These are phyloP conservation scores for Aspidapion aeneum DNA, from an alignment of 2,888 invertebrate genomes.

Conservation along the genomic window DNA sequence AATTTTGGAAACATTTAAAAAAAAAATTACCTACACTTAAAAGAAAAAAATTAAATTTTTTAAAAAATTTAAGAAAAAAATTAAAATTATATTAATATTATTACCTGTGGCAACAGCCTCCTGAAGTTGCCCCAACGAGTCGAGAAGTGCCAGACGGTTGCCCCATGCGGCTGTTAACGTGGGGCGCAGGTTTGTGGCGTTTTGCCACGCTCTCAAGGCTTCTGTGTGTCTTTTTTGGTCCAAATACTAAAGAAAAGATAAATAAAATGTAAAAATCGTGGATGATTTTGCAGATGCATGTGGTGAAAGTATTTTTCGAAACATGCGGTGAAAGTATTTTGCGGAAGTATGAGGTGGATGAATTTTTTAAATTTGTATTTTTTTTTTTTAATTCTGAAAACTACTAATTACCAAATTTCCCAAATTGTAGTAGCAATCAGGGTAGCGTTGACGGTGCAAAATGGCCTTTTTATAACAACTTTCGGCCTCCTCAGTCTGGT, in stretches of 20 bases:
- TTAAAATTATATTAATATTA: too few relatives aligned
- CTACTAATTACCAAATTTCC: constrained; percentile 68
- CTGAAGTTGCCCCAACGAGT: constrained; percentile 56
- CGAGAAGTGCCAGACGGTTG: constrained; percentile 82
- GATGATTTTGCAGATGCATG: too few relatives aligned
- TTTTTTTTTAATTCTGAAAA: too few relatives aligned
- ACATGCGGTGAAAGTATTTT: too few relatives aligned
- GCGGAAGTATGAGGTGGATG: too few relatives aligned
- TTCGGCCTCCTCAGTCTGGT: constrained; percentile 69
- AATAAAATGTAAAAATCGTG: too few relatives aligned
- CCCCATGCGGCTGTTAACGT: constrained; percentile 88
- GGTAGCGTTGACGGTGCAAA: constrained; percentile 71
- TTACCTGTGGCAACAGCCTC: constrained; percentile 68
- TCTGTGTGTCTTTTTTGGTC: constrained; percentile 68
- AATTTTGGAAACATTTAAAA: too few relatives aligned
- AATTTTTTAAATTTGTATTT: too few relatives aligned
- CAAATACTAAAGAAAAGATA: constrained; percentile 59
- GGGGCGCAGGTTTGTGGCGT: constrained; percentile 73
- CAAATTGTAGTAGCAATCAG: constrained; percentile 92
- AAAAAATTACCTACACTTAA: too few relatives aligned
- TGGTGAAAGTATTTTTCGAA: too few relatives aligned
- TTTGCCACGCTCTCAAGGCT: constrained; percentile 79
- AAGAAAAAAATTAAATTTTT: too few relatives aligned
- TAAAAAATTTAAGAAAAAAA: too few relatives aligned
- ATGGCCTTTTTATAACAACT: constrained; percentile 78